Percentiles rank a stretch among this genome's conserved stretches.
Conservation (phyloP, 1,140 invertebrate genomes). For the Apis florea region DNA sequence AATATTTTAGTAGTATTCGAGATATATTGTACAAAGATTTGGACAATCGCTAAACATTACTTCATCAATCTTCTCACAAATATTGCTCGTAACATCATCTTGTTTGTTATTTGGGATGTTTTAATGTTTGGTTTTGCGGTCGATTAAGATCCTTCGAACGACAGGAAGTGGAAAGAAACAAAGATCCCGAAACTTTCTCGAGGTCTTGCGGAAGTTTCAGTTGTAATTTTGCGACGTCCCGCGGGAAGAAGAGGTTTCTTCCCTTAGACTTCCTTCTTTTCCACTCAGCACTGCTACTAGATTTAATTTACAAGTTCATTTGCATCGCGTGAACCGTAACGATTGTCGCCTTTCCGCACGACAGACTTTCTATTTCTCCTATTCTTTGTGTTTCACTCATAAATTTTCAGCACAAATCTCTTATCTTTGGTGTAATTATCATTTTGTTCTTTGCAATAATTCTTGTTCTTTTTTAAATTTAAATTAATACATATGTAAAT, state of each 20-base stretch:
- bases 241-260: not conserved
- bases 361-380: conserved; percentile 1
- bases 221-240: conserved; percentile 20
- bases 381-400: not conserved
- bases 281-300: conserved; percentile 18
- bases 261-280: not conserved
- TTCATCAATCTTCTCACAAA: not conserved
- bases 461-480: too few species aligned
- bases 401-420: too few species aligned
- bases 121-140: conserved; percentile 8
- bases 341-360: conserved; percentile 23
- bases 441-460: too few species aligned
- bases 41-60: not conserved
- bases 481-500: too few species aligned
- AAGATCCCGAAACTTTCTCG: conserved; percentile 11
- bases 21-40: not conserved
- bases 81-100: not conserved
- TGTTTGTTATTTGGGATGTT: not conserved
- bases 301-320: conserved; percentile 68
- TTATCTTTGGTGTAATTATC: too few species aligned
- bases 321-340: conserved; percentile 49
- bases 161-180: not conserved
- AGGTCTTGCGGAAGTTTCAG: conserved; percentile 16
- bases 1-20: not conserved
- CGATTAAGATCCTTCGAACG: conserved; percentile 1